Conservation (phyloP, 2,888 invertebrate genomes). For the Troides helena region DNA sequence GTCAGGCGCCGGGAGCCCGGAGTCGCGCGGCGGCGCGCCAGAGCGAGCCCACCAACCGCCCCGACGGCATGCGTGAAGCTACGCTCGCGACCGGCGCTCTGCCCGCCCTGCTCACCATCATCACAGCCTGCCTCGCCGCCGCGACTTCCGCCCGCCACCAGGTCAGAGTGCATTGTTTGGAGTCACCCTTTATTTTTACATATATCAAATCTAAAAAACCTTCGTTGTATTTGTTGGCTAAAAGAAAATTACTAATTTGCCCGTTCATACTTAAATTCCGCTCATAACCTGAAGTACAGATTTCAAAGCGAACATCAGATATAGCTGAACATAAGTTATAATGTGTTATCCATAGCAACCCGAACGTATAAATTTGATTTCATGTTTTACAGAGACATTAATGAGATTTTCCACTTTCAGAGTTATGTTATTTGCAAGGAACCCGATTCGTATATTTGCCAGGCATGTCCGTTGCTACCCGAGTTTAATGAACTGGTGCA, state of each 20-base stretch:
- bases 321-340: too few relatives aligned
- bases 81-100: constrained; percentile 32
- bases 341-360: too few relatives aligned
- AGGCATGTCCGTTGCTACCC: constrained; percentile 39
- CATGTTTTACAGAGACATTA: neutral
- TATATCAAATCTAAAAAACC: neutral
- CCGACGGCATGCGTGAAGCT: constrained; percentile 60
- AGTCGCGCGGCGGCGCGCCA: constrained; percentile 45
- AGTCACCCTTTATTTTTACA: neutral
- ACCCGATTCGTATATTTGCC: constrained; percentile 44
- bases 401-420: constrained; percentile 40
- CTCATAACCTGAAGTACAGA: too few relatives aligned
- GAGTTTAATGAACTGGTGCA: neutral
- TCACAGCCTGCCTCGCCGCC: constrained; percentile 27
- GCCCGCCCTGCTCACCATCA: constrained; percentile 21
- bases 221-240: neutral
- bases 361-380: neutral
- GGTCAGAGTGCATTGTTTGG: neutral
- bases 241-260: neutral
- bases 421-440: constrained; percentile 50
- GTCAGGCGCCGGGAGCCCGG: constrained; percentile 64
- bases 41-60: constrained; percentile 54
- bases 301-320: too few relatives aligned
- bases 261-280: too few relatives aligned
- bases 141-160: neutral